Evolutionary conservation across 2,113 vertebrate genomes (phyloP), one percentile per base, ranked within the genome.

Genomic region (Sclerurus mexicanus): DNA sequence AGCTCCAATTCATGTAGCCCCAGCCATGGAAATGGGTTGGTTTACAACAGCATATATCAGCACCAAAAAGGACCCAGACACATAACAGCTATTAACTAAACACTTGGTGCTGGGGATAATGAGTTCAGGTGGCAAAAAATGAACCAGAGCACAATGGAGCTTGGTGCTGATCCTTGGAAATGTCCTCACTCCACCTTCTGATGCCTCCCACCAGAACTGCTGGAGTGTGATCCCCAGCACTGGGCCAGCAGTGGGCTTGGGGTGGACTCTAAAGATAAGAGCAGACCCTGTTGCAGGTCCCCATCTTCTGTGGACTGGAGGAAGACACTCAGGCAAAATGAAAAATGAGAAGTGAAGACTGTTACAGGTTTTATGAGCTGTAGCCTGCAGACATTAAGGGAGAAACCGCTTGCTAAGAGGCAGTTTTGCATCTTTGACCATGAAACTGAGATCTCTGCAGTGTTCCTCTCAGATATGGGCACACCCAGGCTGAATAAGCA

Each of bases 61-160:
- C 71, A 59, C 39, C 60, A 66, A 67, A 59, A n/a, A 56, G 2
- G 35, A 83, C 21, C 39, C 33, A 28, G 67, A 49, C 4, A 75
- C 17, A n/a, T 10, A 37, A 30, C 47, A 55, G 39, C 12, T 63
- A 25, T 33, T 72, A 55, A 82, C 71, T 55, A 42, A 87, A 35
- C 5, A 23, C 25, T 46, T 46, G 46, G 9, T 67, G 28, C 52
- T 72, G 79, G 47, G 17, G 21, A 37, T 50, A 53, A 75, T 0
- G 9, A 82, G 10, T 37, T 75, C 7, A 14, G 5, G 35, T 37
- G 71, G 56, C 60, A 72, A 78, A 72, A 85, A 7, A 19, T 27
- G 33, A 79, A 24, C 5, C 1, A 7, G 25, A 71, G 13, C 2
- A 33, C 0, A 6, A 18, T 16, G 4, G 2, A 27, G 16, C 42